Evolutionary conservation across 2,797 vertebrate genomes (phyloP).

Genomic region (Sebastes miniatus): DNA sequence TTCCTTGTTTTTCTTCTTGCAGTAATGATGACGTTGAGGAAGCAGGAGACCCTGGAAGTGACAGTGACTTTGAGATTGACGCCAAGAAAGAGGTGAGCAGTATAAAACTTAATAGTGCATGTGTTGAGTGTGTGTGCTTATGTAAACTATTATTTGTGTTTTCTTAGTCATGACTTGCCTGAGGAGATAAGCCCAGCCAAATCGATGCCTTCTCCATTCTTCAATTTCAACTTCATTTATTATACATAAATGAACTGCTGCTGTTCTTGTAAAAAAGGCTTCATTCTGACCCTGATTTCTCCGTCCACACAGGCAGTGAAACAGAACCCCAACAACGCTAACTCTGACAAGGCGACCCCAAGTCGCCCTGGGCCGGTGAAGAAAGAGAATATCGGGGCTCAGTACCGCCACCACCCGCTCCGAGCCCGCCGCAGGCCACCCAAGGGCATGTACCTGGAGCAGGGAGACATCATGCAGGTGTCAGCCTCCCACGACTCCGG

Average conservation of each 20-base stretch:
- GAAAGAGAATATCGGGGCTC: constrained; percentile 87
- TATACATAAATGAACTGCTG: neutral
- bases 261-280: neutral
- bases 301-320: constrained; percentile 62
- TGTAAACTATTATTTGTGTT: neutral
- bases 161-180: neutral
- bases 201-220: neutral
- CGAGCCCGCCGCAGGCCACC: constrained; percentile 89
- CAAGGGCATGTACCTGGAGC: constrained; percentile 92
- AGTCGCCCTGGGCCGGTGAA: constrained; percentile 82
- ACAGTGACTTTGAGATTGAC: constrained; percentile 85
- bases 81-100: constrained; percentile 87
- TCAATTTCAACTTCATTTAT: neutral
- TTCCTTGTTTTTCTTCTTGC: neutral
- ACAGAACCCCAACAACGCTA: constrained; percentile 65
- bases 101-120: neutral
- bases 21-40: constrained; percentile 87
- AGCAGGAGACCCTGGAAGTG: constrained; percentile 77
- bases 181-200: neutral
- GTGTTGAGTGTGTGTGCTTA: neutral
- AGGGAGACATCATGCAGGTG: constrained; percentile 85
- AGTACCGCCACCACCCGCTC: constrained; percentile 91
- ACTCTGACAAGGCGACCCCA: constrained; percentile 64
- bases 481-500: constrained; percentile 87
- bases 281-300: neutral